Evolutionary conservation across 2,113 vertebrate genomes (phyloP).

Genomic region (Carassius carassius): DNA sequence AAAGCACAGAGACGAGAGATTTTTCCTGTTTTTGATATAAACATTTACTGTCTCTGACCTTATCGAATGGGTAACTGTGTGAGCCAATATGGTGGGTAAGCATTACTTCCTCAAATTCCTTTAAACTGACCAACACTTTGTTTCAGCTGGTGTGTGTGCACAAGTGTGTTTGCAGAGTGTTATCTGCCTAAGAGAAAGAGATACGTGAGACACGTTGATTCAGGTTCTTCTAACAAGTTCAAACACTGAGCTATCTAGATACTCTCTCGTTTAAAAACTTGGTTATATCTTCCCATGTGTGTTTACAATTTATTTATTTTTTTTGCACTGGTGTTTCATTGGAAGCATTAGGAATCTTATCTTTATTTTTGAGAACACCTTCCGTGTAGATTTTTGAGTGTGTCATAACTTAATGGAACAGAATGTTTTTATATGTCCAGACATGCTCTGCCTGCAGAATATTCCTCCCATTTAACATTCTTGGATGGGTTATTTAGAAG

Average conservation of each 20-base stretch:
- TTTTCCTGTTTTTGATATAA: background rate
- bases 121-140: slow-evolving; percentile 15
- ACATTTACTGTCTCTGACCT: slow-evolving; percentile 44
- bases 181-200: slow-evolving; percentile 33
- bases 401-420: slow-evolving; percentile 18
- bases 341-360: background rate
- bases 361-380: background rate
- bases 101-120: slow-evolving; percentile 47
- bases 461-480: slow-evolving; percentile 9
- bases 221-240: slow-evolving; percentile 44
- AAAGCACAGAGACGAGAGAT: background rate
- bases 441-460: slow-evolving; percentile 16
- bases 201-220: slow-evolving; percentile 28
- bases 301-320: background rate
- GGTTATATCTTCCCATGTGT: background rate
- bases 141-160: slow-evolving; percentile 15
- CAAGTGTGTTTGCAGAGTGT: background rate
- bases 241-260: slow-evolving; percentile 13
- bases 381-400: background rate
- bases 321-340: background rate
- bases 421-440: slow-evolving; percentile 34
- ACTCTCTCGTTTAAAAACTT: background rate
- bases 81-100: slow-evolving; percentile 91
- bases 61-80: slow-evolving; percentile 91
- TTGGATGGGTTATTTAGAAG: background rate